These are phyloP conservation scores for Menidia menidia DNA, from an alignment of 2,797 vertebrate species.

Conservation along the genomic window DNA sequence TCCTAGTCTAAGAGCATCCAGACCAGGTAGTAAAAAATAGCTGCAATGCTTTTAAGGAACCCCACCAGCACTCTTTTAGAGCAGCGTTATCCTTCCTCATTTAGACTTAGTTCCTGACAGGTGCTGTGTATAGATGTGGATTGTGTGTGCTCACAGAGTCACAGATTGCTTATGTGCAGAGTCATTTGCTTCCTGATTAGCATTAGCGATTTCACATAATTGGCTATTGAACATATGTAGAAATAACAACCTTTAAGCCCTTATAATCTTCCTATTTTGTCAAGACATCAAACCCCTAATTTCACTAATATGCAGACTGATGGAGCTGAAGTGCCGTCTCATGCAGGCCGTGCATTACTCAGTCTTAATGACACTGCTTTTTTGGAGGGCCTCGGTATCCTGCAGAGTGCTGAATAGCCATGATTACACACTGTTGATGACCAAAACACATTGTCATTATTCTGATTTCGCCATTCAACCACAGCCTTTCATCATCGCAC, in stretches of 20 bases:
- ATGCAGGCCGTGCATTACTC: conserved; percentile 44
- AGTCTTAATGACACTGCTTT: conserved; percentile 60
- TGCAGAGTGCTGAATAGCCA: conserved; percentile 56
- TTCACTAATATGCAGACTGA: conserved; percentile 66
- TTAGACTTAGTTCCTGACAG: conserved; percentile 57
- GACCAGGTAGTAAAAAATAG: conserved; percentile 38
- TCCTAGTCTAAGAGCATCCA: conserved; percentile 26
- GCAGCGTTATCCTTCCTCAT: conserved; percentile 42
- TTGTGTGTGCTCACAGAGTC: conserved; percentile 35
- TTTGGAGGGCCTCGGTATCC: conserved; percentile 49
- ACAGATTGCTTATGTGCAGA: conserved; percentile 20
- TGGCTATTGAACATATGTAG: conserved; percentile 18
- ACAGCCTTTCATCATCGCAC: conserved; percentile 28
- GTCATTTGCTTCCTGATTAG: conserved; percentile 52
- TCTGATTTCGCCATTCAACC: conserved; percentile 30
- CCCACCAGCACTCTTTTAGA: conserved; percentile 16
- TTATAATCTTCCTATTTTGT: conserved; percentile 31
- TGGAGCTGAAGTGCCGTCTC: conserved; percentile 54
- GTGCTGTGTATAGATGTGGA: conserved; percentile 38
- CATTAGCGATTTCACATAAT: conserved; percentile 20
- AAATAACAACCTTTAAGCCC: conserved; percentile 12
- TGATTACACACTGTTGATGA: conserved; percentile 68
- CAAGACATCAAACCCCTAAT: conserved; percentile 66
- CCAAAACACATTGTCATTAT: conserved; percentile 52
- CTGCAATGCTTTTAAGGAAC: conserved; percentile 48